Base-by-base conservation (phyloP, 2,113 vertebrate species). In the Platysteira castanea region DNA sequence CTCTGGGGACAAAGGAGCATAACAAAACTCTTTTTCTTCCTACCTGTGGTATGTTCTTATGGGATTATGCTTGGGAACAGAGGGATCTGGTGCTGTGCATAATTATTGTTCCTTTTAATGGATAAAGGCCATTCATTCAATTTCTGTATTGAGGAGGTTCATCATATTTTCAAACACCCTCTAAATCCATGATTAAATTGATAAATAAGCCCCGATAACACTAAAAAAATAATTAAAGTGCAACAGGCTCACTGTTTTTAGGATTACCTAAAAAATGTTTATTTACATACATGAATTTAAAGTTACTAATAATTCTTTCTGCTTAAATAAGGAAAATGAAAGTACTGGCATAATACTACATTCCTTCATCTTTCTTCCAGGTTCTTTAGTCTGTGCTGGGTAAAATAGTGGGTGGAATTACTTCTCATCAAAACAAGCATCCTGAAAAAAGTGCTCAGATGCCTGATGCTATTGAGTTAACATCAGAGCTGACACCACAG, bases 381-480 rank as follows among this genome's bases (percentile, higher is more conserved):
- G 9, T 56, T 73, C 50, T 31, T 3, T 33, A 54, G 33, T 69
- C 7, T 15, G 49, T 42, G 60, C 13, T 41, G 52, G 10, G 37
- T 63, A 61, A 81, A 84, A 63, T 13, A 16, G 1, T 21, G 19
- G 3, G 49, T 41, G 22, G 54, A 90, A 60, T 68, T 68, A 77
- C n/a, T 87, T 70, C 31, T 80, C 19, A 54, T 59, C 64, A 59
- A 82, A 44, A 68, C 31, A 74, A 59, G 22, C 18, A 74, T 18
- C 70, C 70, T 39, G 44, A 77, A 81, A 75, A 78, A 81, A 50
- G 7, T 13, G 10, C 59, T 50, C 39, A 59, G 19, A 27, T 59
- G 46, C 21, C 24, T 74, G 21, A 91, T 95, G 93, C 94, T 49
- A 84, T 96, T n/a, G 78, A 97, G 30, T 91, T 89, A 31, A 79